Base-by-base conservation (phyloP, 1,140 invertebrate species). In the Diorhabda sublineata region DNA sequence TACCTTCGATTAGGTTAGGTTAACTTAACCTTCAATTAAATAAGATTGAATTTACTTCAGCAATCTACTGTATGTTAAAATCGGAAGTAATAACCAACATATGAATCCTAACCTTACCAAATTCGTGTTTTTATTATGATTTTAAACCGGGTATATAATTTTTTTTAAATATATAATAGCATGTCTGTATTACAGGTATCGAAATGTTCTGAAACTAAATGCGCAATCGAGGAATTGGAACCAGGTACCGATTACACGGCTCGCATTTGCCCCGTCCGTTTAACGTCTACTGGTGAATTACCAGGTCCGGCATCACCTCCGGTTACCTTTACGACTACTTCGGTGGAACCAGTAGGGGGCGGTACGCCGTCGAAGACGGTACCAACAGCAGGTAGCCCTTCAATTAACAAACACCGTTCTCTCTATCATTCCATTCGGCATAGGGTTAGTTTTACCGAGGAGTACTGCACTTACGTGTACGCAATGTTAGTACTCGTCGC, bases 211-310 rank as follows among this genome's bases (percentile, higher is more conserved):
- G 90, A 89, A 68, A 87, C 87, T 26, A 87, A 85, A 76, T 89
- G 85, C 76, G 81, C 80, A 64, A 79, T 93, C 73, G 86, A 87
- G 70, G 87, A 88, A 75, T 82, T 94, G 71, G 86, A 89, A 73
- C 83, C 88, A 11, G 89, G 88, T 69, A 85, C 85, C 44, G 90
- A 92, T 71, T 94, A 94, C 78, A 80, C 83, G 71, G 86, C 91
- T 62, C 85, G 91, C 42, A 91, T 93, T 11, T 90, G 89, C 82
- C 87, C 89, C 2, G 85, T 93, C 63, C 85, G 92, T 47, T 81
- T 87, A 66, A 72, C 77, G 2, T 69, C 73, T 4, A 82, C 82
- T 47, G 84, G 83, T 0, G 84, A 88, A 69, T 83, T 93, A 47
- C 74, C 82, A 41, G 90, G 91, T 47, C 84, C 89, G 58, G 90